Base-by-base conservation (phyloP, 1,140 invertebrate genomes). In the Hyphantria cunea region DNA sequence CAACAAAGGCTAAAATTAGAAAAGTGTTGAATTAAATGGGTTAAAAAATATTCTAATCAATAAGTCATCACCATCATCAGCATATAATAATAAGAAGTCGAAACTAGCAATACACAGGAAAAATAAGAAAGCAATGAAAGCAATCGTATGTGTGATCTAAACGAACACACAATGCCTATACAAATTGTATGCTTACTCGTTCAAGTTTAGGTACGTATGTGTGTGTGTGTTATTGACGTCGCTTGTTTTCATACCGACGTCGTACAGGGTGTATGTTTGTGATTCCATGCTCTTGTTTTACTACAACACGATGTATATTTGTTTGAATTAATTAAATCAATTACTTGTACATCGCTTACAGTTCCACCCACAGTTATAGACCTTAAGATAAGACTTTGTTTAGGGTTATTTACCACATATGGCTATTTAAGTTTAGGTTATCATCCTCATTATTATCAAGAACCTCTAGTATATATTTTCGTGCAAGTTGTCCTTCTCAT, bases 61-160 rank as follows among this genome's bases (percentile, higher is more conserved):
- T 25, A 25, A 25, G 17, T 44, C 51, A 51, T 51, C 42, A 42
- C 25, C 34, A 11, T 67, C 63, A 63, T 58, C 65, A 33, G 42
- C 42, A 10, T 12, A 44, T n/a, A 60, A 60, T 48, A 60, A 50
- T 50, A 37, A 60, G 42, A 60, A 60, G 50, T 50, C 47, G 48
- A 51, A 60, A 51, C 66, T 58, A 63, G 48, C 61, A 72, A 58
- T 58, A 31, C 55, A 52, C 68, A 42, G 56, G 47, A 60, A 60
- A 60, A 60, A 51, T 60, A 60, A 60, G 56, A 60, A 60, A 60
- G 56, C 34, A 60, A 42, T 69, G 69, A 76, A 80, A 73, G 71
- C 71, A 80, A 80, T 78, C 68, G 68, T 69, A 74, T 68, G 70
- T 75, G 68, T 79, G 76, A 77, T 80, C 76, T 77, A 77, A 82